phyloP scores from a whole-genome alignment of 2,888 invertebrate genomes.

The Macrophya alboannulata region DNA sequence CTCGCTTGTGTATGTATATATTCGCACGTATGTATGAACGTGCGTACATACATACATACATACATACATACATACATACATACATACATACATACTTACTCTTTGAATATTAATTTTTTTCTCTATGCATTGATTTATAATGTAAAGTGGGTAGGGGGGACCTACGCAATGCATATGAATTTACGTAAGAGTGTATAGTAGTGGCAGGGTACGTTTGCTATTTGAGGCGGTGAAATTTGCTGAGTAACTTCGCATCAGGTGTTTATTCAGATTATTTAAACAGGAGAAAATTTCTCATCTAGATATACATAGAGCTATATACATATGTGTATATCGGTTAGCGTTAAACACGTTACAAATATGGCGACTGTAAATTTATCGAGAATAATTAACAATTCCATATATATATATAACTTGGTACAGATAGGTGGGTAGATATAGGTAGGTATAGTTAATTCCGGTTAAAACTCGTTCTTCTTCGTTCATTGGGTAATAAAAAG shows the following conservation, averaged over 20 bases:
- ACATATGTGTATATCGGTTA: slow-evolving; percentile 7
- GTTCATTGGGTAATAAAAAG: not conserved
- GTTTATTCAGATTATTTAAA: not conserved
- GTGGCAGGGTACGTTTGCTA: slow-evolving; percentile 17
- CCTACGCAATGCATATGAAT: not conserved
- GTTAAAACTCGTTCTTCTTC: not conserved
- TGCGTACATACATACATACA: not conserved
- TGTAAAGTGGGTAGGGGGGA: not conserved
- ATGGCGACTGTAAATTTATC: slow-evolving; percentile 19
- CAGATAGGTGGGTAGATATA: not conserved
- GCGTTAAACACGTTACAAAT: slow-evolving; percentile 15
- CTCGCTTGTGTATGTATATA: not conserved
- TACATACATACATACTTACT: not conserved
- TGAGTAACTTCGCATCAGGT: slow-evolving; percentile 17
- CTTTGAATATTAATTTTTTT: slow-evolving; percentile 32
- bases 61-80: not conserved
- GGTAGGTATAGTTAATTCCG: not conserved
- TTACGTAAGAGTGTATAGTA: not conserved
- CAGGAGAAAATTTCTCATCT: slow-evolving; percentile 43
- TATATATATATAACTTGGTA: slow-evolving; percentile 19
- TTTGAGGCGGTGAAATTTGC: slow-evolving; percentile 28
- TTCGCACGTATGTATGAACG: not conserved
- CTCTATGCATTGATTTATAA: slow-evolving; percentile 29
- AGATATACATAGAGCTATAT: not conserved
- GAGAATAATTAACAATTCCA: slow-evolving; percentile 38